Percentiles rank a stretch among this genome's conserved stretches.
Evolutionary conservation across 2,888 invertebrate genomes (phyloP).

Genomic region (Chymomyza procnemis): DNA sequence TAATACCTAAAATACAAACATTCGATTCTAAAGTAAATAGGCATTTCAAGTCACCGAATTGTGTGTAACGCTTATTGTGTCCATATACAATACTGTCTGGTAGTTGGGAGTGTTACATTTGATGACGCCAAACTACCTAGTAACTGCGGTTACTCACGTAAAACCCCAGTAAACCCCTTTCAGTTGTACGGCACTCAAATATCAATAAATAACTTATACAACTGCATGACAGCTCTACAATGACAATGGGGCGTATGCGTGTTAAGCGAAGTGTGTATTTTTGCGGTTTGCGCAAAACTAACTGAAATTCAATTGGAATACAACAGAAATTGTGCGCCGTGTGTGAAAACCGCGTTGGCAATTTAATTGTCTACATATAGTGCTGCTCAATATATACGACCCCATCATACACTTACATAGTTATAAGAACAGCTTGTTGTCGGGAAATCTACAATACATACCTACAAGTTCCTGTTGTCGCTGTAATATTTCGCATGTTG

Average conservation of each 20-base stretch:
- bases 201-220: conserved; percentile 62
- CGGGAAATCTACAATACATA: neutral
- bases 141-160: neutral
- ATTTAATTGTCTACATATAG: conserved; percentile 53
- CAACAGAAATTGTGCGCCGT: conserved; percentile 1
- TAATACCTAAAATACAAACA: too few relatives aligned
- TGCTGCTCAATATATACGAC: conserved; percentile 1
- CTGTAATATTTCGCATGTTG: conserved; percentile 15
- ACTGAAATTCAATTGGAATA: conserved; percentile 6
- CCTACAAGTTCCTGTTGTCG: neutral
- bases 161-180: neutral
- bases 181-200: conserved; percentile 53
- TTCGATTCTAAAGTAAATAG: too few relatives aligned
- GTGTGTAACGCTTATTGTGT: too few relatives aligned
- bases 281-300: conserved; percentile 32
- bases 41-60: too few relatives aligned
- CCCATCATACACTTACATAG: neutral
- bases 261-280: neutral
- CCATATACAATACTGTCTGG: too few relatives aligned
- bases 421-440: neutral
- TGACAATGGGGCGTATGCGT: conserved; percentile 33
- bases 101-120: neutral
- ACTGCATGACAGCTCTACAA: conserved; percentile 41
- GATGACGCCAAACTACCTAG: neutral
- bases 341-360: conserved; percentile 26